Evolutionary conservation across 1,140 invertebrate genomes (phyloP).

Genomic region (Drosophila melanica): DNA sequence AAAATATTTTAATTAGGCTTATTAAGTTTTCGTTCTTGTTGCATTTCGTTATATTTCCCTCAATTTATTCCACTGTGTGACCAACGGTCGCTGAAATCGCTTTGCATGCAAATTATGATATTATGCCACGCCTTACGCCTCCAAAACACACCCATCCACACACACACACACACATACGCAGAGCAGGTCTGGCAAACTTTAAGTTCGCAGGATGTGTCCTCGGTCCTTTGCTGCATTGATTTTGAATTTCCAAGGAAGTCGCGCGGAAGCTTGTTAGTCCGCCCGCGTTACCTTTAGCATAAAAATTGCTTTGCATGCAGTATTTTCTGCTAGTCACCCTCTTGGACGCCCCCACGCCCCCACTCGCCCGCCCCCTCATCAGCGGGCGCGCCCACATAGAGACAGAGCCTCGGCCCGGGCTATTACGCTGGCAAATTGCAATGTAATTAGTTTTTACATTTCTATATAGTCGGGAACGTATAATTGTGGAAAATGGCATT

Average conservation of each 20-base stretch:
- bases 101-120: constrained; percentile 74
- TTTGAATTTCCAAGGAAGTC: constrained; percentile 78
- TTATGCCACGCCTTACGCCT: constrained; percentile 43
- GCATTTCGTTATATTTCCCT: not conserved
- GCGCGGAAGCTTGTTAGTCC: constrained; percentile 77
- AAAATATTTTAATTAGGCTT: not conserved
- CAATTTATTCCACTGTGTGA: constrained; percentile 35
- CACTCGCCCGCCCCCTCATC: not conserved
- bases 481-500: constrained; percentile 82
- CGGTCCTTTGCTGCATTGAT: constrained; percentile 69
- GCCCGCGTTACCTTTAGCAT: constrained; percentile 14
- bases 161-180: constrained; percentile 14
- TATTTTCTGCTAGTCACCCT: constrained; percentile 35
- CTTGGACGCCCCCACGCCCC: not conserved
- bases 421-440: constrained; percentile 82
- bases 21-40: not conserved
- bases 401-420: constrained; percentile 46
- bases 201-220: constrained; percentile 67
- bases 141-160: constrained; percentile 14
- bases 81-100: constrained; percentile 22
- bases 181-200: constrained; percentile 55
- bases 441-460: constrained; percentile 83
- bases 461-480: constrained; percentile 80
- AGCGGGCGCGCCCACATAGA: constrained; percentile 24
- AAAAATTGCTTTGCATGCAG: constrained; percentile 80